Base-by-base conservation (phyloP, 1,140 invertebrate species). In the Oncopodura yosiiana region DNA sequence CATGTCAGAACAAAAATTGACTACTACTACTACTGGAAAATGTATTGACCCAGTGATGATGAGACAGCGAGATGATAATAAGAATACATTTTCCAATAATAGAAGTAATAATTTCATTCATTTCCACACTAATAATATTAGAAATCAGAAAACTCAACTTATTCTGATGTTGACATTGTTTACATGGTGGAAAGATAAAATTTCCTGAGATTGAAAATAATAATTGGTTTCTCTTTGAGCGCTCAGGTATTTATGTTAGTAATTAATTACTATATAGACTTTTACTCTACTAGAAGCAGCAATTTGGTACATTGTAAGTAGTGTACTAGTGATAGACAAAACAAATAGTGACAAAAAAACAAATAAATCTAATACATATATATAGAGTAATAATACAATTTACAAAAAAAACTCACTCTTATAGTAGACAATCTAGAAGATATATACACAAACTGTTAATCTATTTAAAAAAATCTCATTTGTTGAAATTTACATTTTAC, bases 171-270 rank as follows among this genome's bases (percentile, higher is more conserved):
- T 11, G 38, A 24, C 36, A 23, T 41, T 38, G n/a, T 51, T 51
- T 51, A 43, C 42, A 32, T 51, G 49, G 38, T 51, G 49, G 49
- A 51, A 37, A 21, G 49, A 51, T 51, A 37, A 51, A 51, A 51
- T 51, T 51, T 51, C 49, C 36, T 51, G 49, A 51, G 49, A 26
- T 14, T 49, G 32, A 37, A 30, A 19, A 1, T 21, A 24, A 14
- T 34, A 38, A 2, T 36, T 36, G 32, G 36, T 12, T 23, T 23
- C 24, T 43, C 9, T 27, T 23, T 8, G 37, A 16, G 37, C 16
- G 37, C 11, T 16, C 9, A 14, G 24, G 5, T 5, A 19, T n/a
- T 11, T 27, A 26, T 29, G 9, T 18, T 23, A 42, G 11, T 42
- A 16, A 19, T 3, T 9, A 19, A 39, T 1, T 19, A 39, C 1